These are phyloP conservation scores for Dasyprocta punctata DNA, from an alignment of 2,113 vertebrate species.

Conservation along the genomic window DNA sequence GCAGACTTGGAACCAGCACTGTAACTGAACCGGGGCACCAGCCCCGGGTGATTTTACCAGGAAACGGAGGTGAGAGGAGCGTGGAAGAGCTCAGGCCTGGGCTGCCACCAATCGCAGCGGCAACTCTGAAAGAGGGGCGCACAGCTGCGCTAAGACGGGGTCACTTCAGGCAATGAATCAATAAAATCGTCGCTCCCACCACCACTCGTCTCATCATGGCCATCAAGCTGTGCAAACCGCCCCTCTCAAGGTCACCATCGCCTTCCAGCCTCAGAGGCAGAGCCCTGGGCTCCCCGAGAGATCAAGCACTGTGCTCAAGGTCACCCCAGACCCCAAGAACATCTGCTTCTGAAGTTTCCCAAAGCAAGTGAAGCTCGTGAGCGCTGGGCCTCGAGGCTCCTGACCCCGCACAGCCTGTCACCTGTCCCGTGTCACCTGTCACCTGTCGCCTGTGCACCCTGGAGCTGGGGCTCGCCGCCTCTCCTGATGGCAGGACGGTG, in stretches of 20 bases:
- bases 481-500: neutral
- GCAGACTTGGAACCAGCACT: neutral
- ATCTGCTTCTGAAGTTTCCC: neutral
- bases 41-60: slow-evolving; percentile 20
- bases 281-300: neutral
- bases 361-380: neutral
- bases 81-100: neutral
- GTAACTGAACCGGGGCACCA: neutral
- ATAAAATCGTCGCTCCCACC: neutral
- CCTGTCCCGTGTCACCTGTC: neutral
- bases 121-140: neutral
- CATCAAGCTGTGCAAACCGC: neutral
- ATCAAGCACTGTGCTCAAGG: neutral
- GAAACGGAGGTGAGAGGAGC: neutral
- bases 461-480: neutral
- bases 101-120: neutral
- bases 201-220: neutral
- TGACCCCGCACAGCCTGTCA: too few relatives aligned
- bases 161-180: neutral
- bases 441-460: neutral
- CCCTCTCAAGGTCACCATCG: neutral
- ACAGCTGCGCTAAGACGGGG: neutral
- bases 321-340: neutral
- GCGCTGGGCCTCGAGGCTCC: neutral
- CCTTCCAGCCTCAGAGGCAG: neutral